Evolutionary conservation across 2,888 invertebrate species (phyloP).

Genomic region (Eurois occulta): DNA sequence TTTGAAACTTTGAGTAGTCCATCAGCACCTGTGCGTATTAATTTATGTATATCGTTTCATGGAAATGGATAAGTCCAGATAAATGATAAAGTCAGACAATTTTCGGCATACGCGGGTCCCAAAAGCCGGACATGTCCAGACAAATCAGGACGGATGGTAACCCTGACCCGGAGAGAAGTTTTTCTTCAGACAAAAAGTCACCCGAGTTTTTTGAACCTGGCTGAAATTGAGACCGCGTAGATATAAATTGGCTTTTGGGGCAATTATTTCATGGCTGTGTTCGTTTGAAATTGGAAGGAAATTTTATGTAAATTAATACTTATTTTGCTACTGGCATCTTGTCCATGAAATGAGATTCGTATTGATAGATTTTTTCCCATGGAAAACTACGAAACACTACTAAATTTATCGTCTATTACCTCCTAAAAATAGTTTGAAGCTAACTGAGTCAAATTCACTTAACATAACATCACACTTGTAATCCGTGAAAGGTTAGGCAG

Average conservation of each 20-base stretch:
- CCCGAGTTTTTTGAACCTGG: neutral
- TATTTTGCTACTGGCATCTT: neutral
- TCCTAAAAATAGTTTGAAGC: neutral
- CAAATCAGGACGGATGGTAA: neutral
- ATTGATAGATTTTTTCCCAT: neutral
- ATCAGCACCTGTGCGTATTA: neutral
- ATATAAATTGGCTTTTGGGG: conserved; percentile 30
- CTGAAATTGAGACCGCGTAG: conserved; percentile 25
- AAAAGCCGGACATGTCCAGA: neutral
- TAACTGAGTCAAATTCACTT: neutral
- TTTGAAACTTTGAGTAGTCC: neutral
- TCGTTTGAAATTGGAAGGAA: conserved; percentile 8
- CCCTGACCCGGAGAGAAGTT: neutral
- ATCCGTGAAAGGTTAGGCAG: too few species aligned
- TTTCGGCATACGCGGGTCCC: neutral
- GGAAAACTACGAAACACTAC: neutral
- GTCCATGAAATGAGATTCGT: too few species aligned
- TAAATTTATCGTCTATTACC: too few species aligned
- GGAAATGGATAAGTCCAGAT: neutral
- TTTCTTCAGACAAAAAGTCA: conserved; percentile 1
- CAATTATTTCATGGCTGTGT: conserved; percentile 34
- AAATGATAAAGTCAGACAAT: neutral
- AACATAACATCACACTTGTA: too few species aligned
- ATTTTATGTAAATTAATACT: neutral
- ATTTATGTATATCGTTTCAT: neutral